Conservation (phyloP, 1,140 invertebrate genomes). For the Bombus polaris region DNA sequence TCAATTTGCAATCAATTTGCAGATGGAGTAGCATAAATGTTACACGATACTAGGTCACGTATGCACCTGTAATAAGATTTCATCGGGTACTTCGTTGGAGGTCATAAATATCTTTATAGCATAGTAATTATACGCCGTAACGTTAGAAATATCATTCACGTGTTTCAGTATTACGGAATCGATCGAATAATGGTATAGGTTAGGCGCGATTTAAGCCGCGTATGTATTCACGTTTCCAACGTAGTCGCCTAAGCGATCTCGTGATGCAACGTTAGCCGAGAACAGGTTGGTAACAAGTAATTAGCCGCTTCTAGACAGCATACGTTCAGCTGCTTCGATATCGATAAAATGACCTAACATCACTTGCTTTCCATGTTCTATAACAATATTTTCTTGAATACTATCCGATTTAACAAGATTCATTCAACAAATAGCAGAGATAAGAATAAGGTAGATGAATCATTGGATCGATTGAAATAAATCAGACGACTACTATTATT, state of each 20-base stretch:
- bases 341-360: neutral
- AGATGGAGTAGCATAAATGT: neutral
- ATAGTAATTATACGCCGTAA: slow-evolving; percentile 1
- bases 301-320: neutral
- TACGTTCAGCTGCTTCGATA: neutral
- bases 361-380: neutral
- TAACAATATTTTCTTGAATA: neutral
- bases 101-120: neutral
- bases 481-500: neutral
- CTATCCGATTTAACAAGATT: neutral
- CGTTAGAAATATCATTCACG: slow-evolving; percentile 13
- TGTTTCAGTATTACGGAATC: neutral
- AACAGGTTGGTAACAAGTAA: slow-evolving; percentile 22
- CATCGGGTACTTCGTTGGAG: neutral
- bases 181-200: neutral
- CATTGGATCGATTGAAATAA: neutral
- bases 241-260: neutral
- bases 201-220: neutral
- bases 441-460: neutral
- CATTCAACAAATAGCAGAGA: neutral
- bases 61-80: neutral
- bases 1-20: neutral
- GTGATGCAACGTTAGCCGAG: neutral
- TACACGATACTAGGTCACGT: neutral
- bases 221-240: neutral